Conservation (phyloP, 1,140 invertebrate genomes). For the Lasioglossum albipes region DNA sequence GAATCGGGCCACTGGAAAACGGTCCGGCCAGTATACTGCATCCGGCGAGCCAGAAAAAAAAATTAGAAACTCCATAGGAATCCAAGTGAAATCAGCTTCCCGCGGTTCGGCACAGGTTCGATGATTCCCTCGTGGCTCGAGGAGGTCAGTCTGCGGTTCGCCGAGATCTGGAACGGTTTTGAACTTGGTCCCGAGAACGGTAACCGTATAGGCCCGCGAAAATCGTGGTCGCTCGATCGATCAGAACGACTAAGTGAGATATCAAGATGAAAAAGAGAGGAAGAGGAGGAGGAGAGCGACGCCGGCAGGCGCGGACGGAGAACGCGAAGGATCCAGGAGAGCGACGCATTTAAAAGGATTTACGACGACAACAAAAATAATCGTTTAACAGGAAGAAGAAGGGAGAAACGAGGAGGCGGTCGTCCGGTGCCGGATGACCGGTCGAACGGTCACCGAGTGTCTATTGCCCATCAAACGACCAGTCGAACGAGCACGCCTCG, state of each 20-base stretch:
- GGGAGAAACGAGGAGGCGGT: conserved; percentile 34
- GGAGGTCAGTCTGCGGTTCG: not conserved
- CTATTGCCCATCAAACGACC: conserved; percentile 66
- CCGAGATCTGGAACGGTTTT: too few species aligned
- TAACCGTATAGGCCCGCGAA: conserved; percentile 8
- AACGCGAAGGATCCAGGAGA: conserved; percentile 55
- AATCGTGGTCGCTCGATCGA: conserved; percentile 39
- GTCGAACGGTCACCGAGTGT: conserved; percentile 63
- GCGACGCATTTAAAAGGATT: conserved; percentile 64
- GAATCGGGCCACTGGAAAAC: too few species aligned
- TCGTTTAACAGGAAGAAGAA: conserved; percentile 62
- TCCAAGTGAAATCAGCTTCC: conserved; percentile 28
- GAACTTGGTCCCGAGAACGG: not conserved
- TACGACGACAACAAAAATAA: conserved; percentile 71
- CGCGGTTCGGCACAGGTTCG: not conserved
- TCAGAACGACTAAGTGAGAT: conserved; percentile 63
- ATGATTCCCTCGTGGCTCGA: not conserved
- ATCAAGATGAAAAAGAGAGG: conserved; percentile 48
- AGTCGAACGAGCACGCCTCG: conserved; percentile 56
- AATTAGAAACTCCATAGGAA: conserved; percentile 36
- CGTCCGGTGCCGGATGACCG: conserved; percentile 52
- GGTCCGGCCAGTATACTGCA: too few species aligned
- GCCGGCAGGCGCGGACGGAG: conserved; percentile 49
- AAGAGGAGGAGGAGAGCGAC: conserved; percentile 14
- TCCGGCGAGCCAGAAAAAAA: not conserved